A percentile compares a stretch with the other conserved stretches of the same genome.
Conservation (phyloP, 2,113 vertebrate genomes). For the Microtus montanus region DNA sequence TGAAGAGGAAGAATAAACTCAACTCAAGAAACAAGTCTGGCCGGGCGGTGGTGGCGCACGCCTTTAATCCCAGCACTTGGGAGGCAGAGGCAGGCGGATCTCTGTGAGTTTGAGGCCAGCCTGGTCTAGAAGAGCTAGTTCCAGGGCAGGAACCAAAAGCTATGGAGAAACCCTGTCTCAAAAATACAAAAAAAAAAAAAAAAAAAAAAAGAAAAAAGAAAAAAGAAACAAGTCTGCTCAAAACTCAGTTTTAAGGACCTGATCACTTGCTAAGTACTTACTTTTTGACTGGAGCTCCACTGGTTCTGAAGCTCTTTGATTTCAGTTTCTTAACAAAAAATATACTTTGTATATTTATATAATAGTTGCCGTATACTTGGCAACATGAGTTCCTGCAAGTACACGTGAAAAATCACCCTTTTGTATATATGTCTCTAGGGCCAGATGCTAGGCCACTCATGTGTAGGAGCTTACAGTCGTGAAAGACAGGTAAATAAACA, state of each 20-base stretch:
- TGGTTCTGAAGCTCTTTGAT: not conserved
- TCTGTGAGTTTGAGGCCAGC: no score
- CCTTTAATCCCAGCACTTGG: no score
- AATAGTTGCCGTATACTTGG: constrained; percentile 5
- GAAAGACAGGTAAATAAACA: not conserved
- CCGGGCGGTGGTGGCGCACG: no score
- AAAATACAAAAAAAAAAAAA: no score
- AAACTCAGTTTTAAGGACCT: constrained; percentile 50
- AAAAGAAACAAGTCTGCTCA: not conserved
- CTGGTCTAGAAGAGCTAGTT: no score
- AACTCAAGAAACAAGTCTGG: not conserved
- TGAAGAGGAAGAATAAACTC: not conserved
- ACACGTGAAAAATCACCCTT: not conserved
- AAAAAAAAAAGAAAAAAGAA: no score
- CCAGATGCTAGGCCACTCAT: not conserved
- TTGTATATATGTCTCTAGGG: not conserved
- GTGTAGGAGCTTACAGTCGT: not conserved
- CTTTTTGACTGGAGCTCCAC: not conserved
- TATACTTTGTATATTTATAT: not conserved
- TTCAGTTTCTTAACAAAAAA: constrained; percentile 49
- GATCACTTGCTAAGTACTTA: constrained; percentile 44
- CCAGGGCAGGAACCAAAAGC: no score
- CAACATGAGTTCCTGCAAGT: not conserved
- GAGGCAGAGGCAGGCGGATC: no score
- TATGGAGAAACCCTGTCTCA: no score